Base-by-base conservation (phyloP, 2,797 vertebrate species). In the Halcyon chelicuti region DNA sequence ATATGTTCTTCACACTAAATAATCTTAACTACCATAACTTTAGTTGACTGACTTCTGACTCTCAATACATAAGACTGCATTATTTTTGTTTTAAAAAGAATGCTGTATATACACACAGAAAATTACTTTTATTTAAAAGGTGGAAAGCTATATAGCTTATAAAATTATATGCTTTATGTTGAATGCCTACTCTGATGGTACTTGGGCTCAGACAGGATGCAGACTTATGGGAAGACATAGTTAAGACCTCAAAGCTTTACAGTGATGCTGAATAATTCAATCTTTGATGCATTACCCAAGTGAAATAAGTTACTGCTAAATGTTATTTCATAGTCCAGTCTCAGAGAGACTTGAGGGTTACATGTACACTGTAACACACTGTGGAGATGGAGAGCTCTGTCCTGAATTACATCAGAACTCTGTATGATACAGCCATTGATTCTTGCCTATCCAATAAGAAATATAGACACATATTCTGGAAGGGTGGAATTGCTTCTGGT, bases 361-460 rank as follows among this genome's bases (percentile, higher is more conserved):
- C 26, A 9, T 25, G 9, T 42, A 21, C 3, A 3, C 1, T 2
- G 6, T 33, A 76, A 47, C 5, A 6, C 29, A 6, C 31, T 1
- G 0, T 23, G 31, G 40, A 82, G 55, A 21, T 14, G 13, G 18
- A 44, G 40, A 46, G 6, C 29, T 35, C 11, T 55, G 14, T 44
- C 33, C 16, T 61, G 58, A 77, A 19, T 35, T 49, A 49, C 19
- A 19, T 42, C n/a, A 83, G 25, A 72, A 58, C 26, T 7, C 40
- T 22, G 14, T 14, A 9, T 44, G 8, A 55, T 26, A 16, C 7
- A 68, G 60, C 35, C 1, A 0, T 42, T 42, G 5, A 70, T 20
- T 10, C 16, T 67, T 81, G 28, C 7, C 17, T 73, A 37, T 37
- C 20, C 29, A 39, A 4, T 7, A 55, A 3, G 2, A 22, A 73